Evolutionary conservation across 2,888 invertebrate genomes (phyloP).

Genomic region (Dascillus cervinus): DNA sequence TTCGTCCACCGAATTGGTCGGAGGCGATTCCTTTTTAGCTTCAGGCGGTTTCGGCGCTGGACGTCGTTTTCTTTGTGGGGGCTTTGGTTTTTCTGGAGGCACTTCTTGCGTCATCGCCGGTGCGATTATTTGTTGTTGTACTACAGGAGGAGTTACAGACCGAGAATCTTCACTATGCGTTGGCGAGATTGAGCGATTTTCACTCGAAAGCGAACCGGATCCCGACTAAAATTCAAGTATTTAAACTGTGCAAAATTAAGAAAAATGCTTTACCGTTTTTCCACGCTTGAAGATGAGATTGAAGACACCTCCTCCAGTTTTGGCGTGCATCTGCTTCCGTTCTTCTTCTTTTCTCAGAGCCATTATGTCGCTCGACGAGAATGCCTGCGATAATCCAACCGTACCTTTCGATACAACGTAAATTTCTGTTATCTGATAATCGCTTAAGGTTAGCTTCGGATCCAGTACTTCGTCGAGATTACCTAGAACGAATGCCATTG

Average conservation of each 20-base stretch:
- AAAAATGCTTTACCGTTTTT: slow-evolving; percentile 40
- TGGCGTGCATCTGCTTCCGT: slow-evolving; percentile 46
- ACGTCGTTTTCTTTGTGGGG: slow-evolving; percentile 48
- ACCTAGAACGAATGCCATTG: no score
- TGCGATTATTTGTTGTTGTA: slow-evolving; percentile 27
- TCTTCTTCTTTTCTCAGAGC: slow-evolving; percentile 51
- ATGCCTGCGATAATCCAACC: slow-evolving; percentile 42
- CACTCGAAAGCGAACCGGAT: slow-evolving; percentile 40
- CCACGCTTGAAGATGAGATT: slow-evolving; percentile 46
- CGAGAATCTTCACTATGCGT: slow-evolving; percentile 53
- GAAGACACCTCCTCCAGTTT: slow-evolving; percentile 45
- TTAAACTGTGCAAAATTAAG: no score
- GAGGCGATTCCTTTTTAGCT: slow-evolving; percentile 13
- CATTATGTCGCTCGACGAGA: slow-evolving; percentile 47
- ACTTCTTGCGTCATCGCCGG: slow-evolving; percentile 29
- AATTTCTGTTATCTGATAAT: slow-evolving; percentile 59
- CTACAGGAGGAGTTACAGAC: slow-evolving; percentile 39
- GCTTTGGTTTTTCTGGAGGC: slow-evolving; percentile 41
- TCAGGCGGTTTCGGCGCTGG: slow-evolving; percentile 53
- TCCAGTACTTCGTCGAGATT: slow-evolving; percentile 54
- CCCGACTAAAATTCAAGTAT: no score
- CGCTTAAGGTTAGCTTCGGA: slow-evolving; percentile 50
- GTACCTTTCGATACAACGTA: slow-evolving; percentile 50
- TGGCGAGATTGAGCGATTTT: slow-evolving; percentile 47
- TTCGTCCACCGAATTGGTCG: slow-evolving; percentile 19